phyloP scores from a whole-genome alignment of 53 echinoderm and acorn worm genomes.

The Holothuria leucospilota region DNA sequence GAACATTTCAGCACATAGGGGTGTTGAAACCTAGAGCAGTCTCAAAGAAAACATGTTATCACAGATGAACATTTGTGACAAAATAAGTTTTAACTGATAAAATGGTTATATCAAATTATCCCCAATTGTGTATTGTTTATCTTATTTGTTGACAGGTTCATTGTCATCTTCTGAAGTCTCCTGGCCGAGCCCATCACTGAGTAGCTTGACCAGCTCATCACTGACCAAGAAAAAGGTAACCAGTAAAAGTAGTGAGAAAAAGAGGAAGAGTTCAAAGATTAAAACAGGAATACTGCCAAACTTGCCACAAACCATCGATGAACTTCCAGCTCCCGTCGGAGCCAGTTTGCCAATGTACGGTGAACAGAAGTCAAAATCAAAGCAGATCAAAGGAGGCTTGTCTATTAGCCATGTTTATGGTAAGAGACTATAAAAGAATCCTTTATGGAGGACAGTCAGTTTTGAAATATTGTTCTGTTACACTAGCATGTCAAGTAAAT shows the following conservation, averaged over 20 bases:
- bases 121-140: no score
- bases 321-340: conserved; percentile 24
- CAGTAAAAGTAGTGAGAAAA: conserved; percentile 51
- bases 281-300: conserved; percentile 13
- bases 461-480: neutral
- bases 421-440: conserved; percentile 28
- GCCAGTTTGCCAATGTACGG: conserved; percentile 31
- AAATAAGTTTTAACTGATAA: no score
- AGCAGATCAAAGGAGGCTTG: conserved; percentile 24
- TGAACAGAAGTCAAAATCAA: conserved; percentile 57
- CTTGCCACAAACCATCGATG: conserved; percentile 6
- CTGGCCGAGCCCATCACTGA: conserved; percentile 30
- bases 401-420: conserved; percentile 81
- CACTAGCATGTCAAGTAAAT: no score
- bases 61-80: no score
- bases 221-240: conserved; percentile 34
- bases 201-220: neutral
- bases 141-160: no score
- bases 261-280: conserved; percentile 65
- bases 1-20: no score
- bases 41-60: no score
- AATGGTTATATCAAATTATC: no score
- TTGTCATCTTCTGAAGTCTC: conserved; percentile 10
- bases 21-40: no score
- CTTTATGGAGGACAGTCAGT: no score